Conservation (phyloP, 2,888 invertebrate species). For the Gasteruption jaculator region DNA sequence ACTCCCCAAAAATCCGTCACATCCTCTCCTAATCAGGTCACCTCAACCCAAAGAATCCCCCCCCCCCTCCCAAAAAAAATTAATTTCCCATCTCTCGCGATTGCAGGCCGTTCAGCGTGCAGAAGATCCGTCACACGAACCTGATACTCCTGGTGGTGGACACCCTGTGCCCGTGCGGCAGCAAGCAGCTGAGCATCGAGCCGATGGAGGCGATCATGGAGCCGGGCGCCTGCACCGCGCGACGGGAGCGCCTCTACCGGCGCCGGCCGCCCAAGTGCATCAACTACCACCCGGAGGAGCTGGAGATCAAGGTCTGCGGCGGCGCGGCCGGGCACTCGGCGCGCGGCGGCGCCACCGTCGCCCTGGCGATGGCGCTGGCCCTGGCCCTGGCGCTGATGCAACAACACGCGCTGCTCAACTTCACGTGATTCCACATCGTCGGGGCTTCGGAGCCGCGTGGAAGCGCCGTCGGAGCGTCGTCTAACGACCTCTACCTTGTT, state of each 20-base stretch:
- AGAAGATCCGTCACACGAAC: slow-evolving; percentile 87
- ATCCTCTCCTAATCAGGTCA: no score
- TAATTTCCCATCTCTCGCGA: slow-evolving; percentile 9
- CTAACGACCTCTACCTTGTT: no score
- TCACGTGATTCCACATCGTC: slow-evolving; percentile 31
- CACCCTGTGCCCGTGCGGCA: slow-evolving; percentile 83
- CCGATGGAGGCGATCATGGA: slow-evolving; percentile 55
- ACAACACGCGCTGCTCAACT: slow-evolving; percentile 23
- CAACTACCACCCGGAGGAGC: slow-evolving; percentile 81
- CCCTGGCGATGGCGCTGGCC: slow-evolving; percentile 13
- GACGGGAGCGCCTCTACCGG: slow-evolving; percentile 64
- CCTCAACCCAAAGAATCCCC: no score
- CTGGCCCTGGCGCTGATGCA: slow-evolving; percentile 21
- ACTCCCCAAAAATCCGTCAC: no score
- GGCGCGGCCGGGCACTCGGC: slow-evolving; percentile 15
- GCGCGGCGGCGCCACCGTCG: slow-evolving; percentile 9
- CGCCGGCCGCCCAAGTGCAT: slow-evolving; percentile 76
- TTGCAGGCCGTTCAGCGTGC: slow-evolving; percentile 82
- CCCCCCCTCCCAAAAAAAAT: no score
- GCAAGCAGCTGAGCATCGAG: slow-evolving; percentile 78
- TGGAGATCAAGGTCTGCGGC: slow-evolving; percentile 52
- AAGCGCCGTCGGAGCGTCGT: no score
- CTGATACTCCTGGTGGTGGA: slow-evolving; percentile 84
- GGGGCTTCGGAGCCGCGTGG: no score
- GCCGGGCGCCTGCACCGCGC: slow-evolving; percentile 44